Conservation (phyloP, 37 sponge, comb jelly and placozoan species). For the Mnemiopsis leidyi region DNA sequence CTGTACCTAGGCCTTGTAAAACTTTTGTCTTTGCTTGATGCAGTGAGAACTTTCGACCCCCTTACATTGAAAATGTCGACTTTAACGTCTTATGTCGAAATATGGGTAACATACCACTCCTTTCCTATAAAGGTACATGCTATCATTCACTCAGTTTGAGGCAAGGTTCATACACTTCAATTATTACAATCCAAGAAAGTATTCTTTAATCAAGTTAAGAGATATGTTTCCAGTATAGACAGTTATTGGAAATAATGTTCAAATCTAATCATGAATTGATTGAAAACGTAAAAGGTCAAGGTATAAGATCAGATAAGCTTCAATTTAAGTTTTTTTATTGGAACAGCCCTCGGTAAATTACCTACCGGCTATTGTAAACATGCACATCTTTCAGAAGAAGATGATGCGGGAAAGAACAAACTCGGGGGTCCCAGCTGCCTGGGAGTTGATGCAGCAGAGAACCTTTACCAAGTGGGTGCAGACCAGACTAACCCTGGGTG, state of each 20-base stretch:
- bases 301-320: too few species aligned
- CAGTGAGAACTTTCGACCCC: too few species aligned
- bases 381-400: neutral
- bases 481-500: neutral
- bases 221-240: too few species aligned
- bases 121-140: neutral
- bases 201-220: too few species aligned
- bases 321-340: too few species aligned
- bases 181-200: too few species aligned
- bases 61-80: too few species aligned
- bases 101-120: neutral
- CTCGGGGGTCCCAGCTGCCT: neutral
- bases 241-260: neutral
- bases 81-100: neutral
- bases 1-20: too few species aligned
- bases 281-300: neutral
- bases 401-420: neutral
- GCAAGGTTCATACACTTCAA: too few species aligned
- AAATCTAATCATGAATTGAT: neutral
- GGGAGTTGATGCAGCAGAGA: conserved; percentile 11
- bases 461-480: neutral
- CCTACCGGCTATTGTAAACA: neutral
- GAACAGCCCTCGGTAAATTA: too few species aligned
- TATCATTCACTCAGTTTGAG: neutral
- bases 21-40: too few species aligned